A percentile compares a stretch with the other conserved stretches of the same genome.
These are phyloP conservation scores for Diorhabda sublineata DNA, from an alignment of 1,140 invertebrate genomes.

Conservation along the genomic window DNA sequence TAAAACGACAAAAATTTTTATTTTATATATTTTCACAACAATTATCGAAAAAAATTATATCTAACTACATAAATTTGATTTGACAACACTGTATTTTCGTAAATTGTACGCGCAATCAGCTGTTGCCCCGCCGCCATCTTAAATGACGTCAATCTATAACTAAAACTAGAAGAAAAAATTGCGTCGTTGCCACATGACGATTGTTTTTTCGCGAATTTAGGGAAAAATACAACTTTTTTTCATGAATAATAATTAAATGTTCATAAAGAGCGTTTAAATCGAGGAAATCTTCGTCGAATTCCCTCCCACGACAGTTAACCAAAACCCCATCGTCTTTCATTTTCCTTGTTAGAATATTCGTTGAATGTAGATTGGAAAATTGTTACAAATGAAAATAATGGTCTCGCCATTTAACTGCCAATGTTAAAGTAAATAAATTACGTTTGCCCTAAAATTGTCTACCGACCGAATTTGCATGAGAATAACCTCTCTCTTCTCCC, in stretches of 20 bases:
- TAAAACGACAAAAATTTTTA: constrained; percentile 6
- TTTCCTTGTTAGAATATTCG: constrained; percentile 25
- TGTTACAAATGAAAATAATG: constrained; percentile 26
- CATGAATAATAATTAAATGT: too few relatives aligned
- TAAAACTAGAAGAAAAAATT: too few relatives aligned
- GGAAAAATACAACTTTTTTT: too few relatives aligned
- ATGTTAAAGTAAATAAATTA: constrained; percentile 39
- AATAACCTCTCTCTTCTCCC: constrained; percentile 26
- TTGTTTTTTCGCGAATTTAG: too few relatives aligned
- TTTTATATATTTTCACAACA: neutral
- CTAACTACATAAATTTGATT: too few relatives aligned
- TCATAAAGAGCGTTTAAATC: too few relatives aligned
- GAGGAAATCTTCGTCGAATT: constrained; percentile 5
- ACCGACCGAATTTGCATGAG: constrained; percentile 40
- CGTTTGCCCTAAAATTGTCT: constrained; percentile 40
- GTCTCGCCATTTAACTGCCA: constrained; percentile 22
- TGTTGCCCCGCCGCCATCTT: too few relatives aligned
- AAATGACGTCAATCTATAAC: too few relatives aligned
- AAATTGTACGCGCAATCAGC: too few relatives aligned
- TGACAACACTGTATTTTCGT: too few relatives aligned
- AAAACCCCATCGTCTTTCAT: constrained; percentile 20
- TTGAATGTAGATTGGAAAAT: constrained; percentile 16
- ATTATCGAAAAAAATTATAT: too few relatives aligned
- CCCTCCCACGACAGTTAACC: constrained; percentile 9
- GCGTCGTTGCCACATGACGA: too few relatives aligned